These are phyloP conservation scores for Taurulus bubalis DNA, from an alignment of 2,113 vertebrate species.

Conservation along the genomic window DNA sequence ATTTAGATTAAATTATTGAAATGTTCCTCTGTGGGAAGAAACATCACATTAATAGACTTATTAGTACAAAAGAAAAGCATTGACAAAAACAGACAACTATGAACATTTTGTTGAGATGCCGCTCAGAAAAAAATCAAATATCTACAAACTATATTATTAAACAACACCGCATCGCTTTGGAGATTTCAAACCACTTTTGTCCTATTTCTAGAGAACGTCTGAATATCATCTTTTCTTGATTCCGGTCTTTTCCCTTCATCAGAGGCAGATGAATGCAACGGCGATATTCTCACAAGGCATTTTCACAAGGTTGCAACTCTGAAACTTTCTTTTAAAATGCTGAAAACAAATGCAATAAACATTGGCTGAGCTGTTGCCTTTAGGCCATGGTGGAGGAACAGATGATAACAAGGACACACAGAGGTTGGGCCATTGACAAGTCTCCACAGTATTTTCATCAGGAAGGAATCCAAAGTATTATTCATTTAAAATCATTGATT, in stretches of 20 bases:
- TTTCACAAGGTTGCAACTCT: conserved; percentile 44
- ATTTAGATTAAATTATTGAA: neutral
- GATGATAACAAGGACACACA: conserved; percentile 49
- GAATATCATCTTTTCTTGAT: conserved; percentile 10
- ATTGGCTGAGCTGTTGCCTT: conserved; percentile 49
- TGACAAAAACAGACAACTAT: neutral
- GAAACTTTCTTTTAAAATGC: conserved; percentile 35
- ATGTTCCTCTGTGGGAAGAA: neutral
- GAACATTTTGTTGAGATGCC: neutral
- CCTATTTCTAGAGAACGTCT: conserved; percentile 7
- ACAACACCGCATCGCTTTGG: neutral
- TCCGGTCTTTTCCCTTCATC: neutral
- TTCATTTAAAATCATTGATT: conserved; percentile 51
- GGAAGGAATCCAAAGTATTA: conserved; percentile 44
- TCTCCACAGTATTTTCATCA: conserved; percentile 32
- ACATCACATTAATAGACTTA: neutral
- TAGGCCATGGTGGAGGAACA: conserved; percentile 38
- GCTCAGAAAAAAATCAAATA: neutral
- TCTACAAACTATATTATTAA: neutral
- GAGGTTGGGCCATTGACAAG: conserved; percentile 60
- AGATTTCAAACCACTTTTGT: conserved; percentile 17
- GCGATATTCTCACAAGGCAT: conserved; percentile 4
- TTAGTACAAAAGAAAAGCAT: neutral
- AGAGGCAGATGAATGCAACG: conserved; percentile 2
- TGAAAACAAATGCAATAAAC: conserved; percentile 43